These are phyloP conservation scores for Dicrostonyx torquatus DNA, from an alignment of 2,797 vertebrate genomes.

Conservation along the genomic window DNA sequence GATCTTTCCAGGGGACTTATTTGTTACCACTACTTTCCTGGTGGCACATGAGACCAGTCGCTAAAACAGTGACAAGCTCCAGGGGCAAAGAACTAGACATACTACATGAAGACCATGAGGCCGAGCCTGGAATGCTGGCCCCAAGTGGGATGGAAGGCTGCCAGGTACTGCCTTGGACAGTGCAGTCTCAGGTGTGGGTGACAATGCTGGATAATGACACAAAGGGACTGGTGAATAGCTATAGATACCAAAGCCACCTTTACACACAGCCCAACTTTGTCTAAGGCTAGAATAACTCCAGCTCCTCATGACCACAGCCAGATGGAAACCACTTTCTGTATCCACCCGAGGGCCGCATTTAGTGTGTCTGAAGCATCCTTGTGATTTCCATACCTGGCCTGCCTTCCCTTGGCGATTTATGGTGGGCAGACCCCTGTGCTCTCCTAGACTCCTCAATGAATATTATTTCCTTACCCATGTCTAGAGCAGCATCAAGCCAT, in stretches of 20 bases:
- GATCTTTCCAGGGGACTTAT: not conserved
- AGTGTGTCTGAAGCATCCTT: not conserved
- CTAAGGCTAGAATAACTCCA: not conserved
- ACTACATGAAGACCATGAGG: not conserved
- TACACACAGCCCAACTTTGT: accelerated
- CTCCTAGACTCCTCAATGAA: not conserved
- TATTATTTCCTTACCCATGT: not conserved
- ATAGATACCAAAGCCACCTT: not conserved
- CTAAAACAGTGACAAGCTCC: accelerated
- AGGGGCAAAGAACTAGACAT: not conserved
- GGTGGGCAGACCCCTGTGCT: accelerated
- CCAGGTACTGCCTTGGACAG: too few relatives aligned
- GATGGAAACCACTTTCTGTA: not conserved
- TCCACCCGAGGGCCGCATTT: not conserved
- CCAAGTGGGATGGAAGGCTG: not conserved
- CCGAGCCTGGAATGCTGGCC: not conserved
- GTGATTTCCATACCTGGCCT: not conserved
- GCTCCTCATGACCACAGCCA: not conserved
- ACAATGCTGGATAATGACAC: too few relatives aligned
- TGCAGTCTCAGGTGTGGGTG: not conserved
- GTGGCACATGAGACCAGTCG: not conserved
- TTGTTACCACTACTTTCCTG: not conserved
- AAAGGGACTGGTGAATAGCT: too few relatives aligned
- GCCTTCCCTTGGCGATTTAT: too few relatives aligned
- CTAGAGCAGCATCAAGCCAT: not conserved